phyloP scores from a whole-genome alignment of 2,888 invertebrate species.

The Cremastinae sp. region DNA sequence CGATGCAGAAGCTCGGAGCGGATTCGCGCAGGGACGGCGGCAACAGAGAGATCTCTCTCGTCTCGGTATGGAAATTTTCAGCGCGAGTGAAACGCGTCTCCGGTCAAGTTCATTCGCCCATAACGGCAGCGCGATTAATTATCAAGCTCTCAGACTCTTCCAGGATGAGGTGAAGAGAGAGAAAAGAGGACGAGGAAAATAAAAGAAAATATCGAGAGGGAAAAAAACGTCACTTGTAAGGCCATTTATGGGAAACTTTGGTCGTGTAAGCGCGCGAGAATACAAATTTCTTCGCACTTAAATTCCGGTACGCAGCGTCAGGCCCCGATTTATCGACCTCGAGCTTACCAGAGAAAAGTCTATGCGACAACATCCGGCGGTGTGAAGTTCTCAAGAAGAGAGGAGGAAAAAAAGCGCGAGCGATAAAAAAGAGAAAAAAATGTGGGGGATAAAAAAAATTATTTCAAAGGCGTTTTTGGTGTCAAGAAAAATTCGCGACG shows the following conservation, averaged over 20 bases:
- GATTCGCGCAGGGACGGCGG: conserved; percentile 16
- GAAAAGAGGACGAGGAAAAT: conserved; percentile 36
- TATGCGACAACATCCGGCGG: no score
- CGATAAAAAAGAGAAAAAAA: conserved; percentile 22
- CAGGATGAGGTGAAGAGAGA: conserved; percentile 19
- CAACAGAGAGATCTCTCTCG: background rate
- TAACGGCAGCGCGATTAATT: conserved; percentile 75
- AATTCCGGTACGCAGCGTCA: conserved; percentile 70
- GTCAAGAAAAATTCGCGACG: conserved; percentile 31
- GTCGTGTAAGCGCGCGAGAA: conserved; percentile 76
- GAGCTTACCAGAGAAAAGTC: conserved; percentile 1
- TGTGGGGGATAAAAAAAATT: conserved; percentile 18
- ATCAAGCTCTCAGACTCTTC: conserved; percentile 57
- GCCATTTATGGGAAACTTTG: conserved; percentile 77
- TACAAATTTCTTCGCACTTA: conserved; percentile 79
- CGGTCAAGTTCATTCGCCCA: conserved; percentile 71
- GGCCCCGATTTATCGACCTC: conserved; percentile 67
- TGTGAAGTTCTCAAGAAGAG: background rate
- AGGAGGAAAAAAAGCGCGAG: conserved; percentile 1
- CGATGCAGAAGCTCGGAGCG: conserved; percentile 13
- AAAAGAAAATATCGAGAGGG: conserved; percentile 45
- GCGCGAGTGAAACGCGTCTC: conserved; percentile 56
- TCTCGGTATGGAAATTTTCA: conserved; percentile 25
- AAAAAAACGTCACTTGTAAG: conserved; percentile 71
- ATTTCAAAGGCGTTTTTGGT: conserved; percentile 40